A percentile compares a stretch with the other conserved stretches of the same genome.
phyloP scores from a whole-genome alignment of 2,797 vertebrate genomes.

The Glyptemys insculpta region DNA sequence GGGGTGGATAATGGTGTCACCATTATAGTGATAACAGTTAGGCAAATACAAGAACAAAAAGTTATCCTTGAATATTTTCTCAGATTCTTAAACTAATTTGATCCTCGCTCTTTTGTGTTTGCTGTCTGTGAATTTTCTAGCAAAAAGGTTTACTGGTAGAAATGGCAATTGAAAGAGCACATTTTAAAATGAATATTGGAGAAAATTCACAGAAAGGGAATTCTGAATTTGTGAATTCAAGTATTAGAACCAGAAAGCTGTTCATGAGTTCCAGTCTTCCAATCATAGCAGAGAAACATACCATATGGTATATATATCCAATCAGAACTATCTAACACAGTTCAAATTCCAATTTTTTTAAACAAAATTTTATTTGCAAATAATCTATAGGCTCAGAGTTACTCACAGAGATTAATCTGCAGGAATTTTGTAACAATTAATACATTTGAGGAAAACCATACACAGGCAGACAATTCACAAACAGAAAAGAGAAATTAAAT shows the following conservation, averaged over 20 bases:
- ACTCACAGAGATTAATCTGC: neutral
- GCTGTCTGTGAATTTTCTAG: neutral
- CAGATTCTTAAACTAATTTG: neutral
- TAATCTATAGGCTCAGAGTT: neutral
- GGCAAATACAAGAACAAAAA: accelerated
- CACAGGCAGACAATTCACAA: neutral
- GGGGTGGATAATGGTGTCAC: neutral
- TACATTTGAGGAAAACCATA: accelerated
- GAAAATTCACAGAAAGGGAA: neutral
- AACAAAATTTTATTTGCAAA: neutral
- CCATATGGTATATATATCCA: accelerated
- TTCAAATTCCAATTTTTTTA: neutral
- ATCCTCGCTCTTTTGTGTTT: neutral
- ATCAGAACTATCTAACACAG: neutral
- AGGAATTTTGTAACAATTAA: accelerated
- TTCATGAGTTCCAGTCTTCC: neutral
- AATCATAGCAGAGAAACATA: accelerated
- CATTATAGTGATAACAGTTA: neutral
- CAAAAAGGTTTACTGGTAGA: neutral
- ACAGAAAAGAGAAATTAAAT: neutral
- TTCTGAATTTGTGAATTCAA: neutral
- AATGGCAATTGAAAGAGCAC: neutral
- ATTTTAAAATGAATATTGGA: neutral
- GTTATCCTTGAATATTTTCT: neutral
- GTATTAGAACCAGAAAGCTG: neutral